phyloP scores from a whole-genome alignment of 2,797 vertebrate genomes.

The Sorex maritimensis region DNA sequence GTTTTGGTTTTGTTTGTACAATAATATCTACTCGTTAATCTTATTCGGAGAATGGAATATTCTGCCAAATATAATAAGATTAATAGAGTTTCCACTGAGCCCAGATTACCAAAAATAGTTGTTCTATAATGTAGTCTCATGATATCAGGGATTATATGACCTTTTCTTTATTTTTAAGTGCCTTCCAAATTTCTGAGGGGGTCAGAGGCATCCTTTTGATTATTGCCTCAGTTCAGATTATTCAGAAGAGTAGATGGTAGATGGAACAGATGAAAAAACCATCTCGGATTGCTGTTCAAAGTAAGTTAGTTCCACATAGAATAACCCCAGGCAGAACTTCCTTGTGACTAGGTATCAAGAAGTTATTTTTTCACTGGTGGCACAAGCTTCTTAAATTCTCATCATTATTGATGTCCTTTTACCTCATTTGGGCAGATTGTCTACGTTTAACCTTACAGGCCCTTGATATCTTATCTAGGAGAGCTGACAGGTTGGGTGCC shows the following conservation, averaged over 20 bases:
- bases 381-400: neutral
- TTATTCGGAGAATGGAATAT: neutral
- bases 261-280: neutral
- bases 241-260: neutral
- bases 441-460: conserved; percentile 32
- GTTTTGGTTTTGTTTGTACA: conserved; percentile 41
- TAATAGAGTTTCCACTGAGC: conserved; percentile 26
- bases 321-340: neutral
- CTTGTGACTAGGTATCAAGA: neutral
- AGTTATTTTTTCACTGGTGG: neutral
- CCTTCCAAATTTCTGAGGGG: neutral
- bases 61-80: neutral
- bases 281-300: neutral
- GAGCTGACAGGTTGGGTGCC: neutral
- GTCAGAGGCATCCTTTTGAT: neutral
- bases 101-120: neutral
- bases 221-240: neutral
- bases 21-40: neutral
- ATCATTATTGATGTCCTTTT: neutral
- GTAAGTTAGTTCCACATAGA: conserved; percentile 17
- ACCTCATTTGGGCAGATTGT: conserved; percentile 44
- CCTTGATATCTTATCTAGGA: neutral
- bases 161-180: conserved; percentile 62
- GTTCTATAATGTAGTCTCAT: neutral
- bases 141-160: neutral